These are phyloP conservation scores for Platycercus adscitus DNA, from an alignment of 2,113 vertebrate genomes.

Conservation along the genomic window DNA sequence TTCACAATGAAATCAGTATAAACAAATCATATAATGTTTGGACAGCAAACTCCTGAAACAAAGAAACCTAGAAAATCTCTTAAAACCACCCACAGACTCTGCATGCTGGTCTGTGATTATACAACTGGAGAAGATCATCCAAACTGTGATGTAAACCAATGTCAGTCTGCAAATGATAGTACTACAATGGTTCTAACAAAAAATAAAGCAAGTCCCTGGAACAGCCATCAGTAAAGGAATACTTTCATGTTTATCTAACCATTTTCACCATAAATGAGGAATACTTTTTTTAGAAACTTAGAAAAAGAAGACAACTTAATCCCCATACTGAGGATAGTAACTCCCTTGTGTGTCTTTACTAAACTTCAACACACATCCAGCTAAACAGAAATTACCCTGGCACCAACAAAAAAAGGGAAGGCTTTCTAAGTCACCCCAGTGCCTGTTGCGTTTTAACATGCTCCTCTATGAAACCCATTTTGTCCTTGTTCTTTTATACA, in stretches of 20 bases:
- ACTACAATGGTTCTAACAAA: background rate
- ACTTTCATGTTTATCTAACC: background rate
- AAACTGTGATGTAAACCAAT: conserved; percentile 49
- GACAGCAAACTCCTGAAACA: conserved; percentile 50
- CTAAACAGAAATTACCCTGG: background rate
- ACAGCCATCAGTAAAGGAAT: background rate
- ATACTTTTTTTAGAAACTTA: background rate
- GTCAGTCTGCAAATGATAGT: conserved; percentile 26
- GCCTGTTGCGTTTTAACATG: background rate
- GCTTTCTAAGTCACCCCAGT: background rate
- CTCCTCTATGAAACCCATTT: background rate
- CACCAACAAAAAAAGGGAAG: background rate
- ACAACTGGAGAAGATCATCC: conserved; percentile 65
- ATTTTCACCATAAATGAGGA: background rate
- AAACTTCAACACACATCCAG: background rate
- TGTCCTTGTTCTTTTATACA: background rate
- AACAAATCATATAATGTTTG: conserved; percentile 61
- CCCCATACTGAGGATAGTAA: background rate
- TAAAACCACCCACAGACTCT: conserved; percentile 56
- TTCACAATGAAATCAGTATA: conserved; percentile 54
- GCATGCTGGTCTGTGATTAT: conserved; percentile 47
- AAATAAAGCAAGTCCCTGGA: conserved; percentile 14
- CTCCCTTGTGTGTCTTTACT: background rate
- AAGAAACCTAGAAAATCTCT: conserved; percentile 48
- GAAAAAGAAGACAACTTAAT: background rate